Evolutionary conservation across 1,140 invertebrate species (phyloP), one percentile per base, ranked within the genome.

Genomic region (Procambarus clarkii): DNA sequence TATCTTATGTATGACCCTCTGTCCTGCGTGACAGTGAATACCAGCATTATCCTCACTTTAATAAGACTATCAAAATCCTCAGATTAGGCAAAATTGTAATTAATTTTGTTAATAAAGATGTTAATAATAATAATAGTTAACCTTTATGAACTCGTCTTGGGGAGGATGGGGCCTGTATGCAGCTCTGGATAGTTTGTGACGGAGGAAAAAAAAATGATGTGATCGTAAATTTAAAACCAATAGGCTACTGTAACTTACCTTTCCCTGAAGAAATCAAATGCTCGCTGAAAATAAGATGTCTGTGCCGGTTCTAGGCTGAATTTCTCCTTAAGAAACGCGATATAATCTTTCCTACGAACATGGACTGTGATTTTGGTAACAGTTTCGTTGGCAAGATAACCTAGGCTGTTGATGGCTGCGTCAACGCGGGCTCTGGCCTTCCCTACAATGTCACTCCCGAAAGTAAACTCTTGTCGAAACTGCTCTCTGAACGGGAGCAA

Each of bases 241-340:
- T 3, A 3, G 1, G 13, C 9, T 46, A 79, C 4, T 50, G 13
- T 13, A 2, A 45, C 77, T 45, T 79, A 79, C 77, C 44, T 45
- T 45, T 79, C 11, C 77, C 48, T 79, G 77, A 46, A 79, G 77
- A 79, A 79, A 45, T 79, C 77, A 79, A 79, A 79, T 4, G 77
- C 77, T 21, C 48, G 11, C 4, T 21, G 11, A 50, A 44, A 79
- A 45, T 79, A 79, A 24, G 24, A 24, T 79, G 45, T 79, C 7
- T 45, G 34, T 44, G 45, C 4, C n/a, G 44, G 77, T 18, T 21
- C 24, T 18, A 79, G 77, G 5, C 45, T 44, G 44, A 45, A 79
- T 5, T 5, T 45, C 34, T 5, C 18, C 44, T 79, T 79, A 5
- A 79, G 4, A 45, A 24, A 24, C n/a, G 2, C 2, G 13, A 46